A percentile compares a stretch with the other conserved stretches of the same genome.
Conservation (phyloP, 2,888 invertebrate species). For the Amblyjoppa proteus region DNA sequence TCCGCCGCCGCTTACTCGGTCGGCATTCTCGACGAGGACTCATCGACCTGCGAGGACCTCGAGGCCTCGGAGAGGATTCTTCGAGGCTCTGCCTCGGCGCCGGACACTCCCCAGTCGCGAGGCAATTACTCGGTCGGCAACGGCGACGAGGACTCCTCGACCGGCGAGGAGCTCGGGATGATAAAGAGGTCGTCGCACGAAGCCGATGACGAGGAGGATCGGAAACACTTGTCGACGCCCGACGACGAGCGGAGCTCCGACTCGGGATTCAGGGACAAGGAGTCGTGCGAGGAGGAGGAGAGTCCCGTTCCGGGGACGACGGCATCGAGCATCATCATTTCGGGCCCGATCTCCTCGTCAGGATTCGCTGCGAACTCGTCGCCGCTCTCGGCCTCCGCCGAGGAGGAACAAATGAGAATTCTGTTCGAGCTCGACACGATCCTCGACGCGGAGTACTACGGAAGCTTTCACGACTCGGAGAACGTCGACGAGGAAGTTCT, state of each 20-base stretch:
- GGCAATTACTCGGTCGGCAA: conserved; percentile 76
- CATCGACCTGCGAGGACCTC: conserved; percentile 62
- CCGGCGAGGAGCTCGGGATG: conserved; percentile 75
- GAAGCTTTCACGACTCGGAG: conserved; percentile 74
- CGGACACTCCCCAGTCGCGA: conserved; percentile 76
- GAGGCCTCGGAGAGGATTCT: conserved; percentile 65
- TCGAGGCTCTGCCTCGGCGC: conserved; percentile 71
- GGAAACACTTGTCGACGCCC: conserved; percentile 84
- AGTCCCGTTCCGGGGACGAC: conserved; percentile 75
- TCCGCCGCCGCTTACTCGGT: conserved; percentile 8
- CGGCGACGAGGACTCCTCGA: conserved; percentile 75
- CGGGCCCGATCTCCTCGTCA: conserved; percentile 52
- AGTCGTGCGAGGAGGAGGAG: conserved; percentile 84
- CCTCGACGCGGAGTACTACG: conserved; percentile 81
- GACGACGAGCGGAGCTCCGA: conserved; percentile 86
- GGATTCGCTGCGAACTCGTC: conserved; percentile 63
- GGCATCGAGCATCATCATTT: conserved; percentile 51
- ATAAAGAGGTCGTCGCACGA: conserved; percentile 73
- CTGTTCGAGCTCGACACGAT: conserved; percentile 82
- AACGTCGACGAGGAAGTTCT: conserved; percentile 55
- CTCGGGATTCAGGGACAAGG: conserved; percentile 85
- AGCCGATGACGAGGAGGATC: conserved; percentile 83
- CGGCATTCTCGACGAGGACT: conserved; percentile 65
- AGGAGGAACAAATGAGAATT: conserved; percentile 82
- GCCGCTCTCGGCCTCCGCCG: conserved; percentile 72